These are phyloP conservation scores for Syrmaticus mikado DNA, from an alignment of 2,113 vertebrate genomes.

Conservation along the genomic window DNA sequence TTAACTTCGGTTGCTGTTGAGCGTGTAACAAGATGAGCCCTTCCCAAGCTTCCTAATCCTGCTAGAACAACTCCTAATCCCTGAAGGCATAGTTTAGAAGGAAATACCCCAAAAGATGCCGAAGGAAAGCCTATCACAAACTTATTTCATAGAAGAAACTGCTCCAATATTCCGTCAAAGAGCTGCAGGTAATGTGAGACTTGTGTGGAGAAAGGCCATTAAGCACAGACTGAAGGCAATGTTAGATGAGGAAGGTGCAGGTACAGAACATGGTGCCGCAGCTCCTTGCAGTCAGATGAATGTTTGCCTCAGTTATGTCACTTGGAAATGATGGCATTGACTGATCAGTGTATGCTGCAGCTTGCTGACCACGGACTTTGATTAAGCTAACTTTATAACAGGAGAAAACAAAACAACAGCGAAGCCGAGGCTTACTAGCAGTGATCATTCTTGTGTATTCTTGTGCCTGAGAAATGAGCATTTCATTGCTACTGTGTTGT, in stretches of 20 bases:
- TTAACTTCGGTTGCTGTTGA: accelerated
- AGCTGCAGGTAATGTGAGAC: accelerated
- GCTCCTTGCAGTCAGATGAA: accelerated
- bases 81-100: not conserved
- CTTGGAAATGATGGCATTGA: not conserved
- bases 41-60: accelerated
- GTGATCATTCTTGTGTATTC: not conserved
- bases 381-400: not conserved
- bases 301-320: accelerated
- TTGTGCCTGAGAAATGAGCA: not conserved
- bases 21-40: accelerated
- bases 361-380: accelerated
- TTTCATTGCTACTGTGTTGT: not conserved
- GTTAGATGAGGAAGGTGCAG: accelerated
- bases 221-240: accelerated
- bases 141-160: not conserved
- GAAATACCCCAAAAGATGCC: not conserved
- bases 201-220: accelerated
- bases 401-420: not conserved
- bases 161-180: accelerated
- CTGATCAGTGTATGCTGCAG: accelerated
- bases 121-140: accelerated
- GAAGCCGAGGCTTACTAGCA: accelerated
- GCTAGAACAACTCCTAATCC: accelerated
- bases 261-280: too few species aligned